phyloP scores from a whole-genome alignment of 2,113 vertebrate species.

The Podarcis cretensis region DNA sequence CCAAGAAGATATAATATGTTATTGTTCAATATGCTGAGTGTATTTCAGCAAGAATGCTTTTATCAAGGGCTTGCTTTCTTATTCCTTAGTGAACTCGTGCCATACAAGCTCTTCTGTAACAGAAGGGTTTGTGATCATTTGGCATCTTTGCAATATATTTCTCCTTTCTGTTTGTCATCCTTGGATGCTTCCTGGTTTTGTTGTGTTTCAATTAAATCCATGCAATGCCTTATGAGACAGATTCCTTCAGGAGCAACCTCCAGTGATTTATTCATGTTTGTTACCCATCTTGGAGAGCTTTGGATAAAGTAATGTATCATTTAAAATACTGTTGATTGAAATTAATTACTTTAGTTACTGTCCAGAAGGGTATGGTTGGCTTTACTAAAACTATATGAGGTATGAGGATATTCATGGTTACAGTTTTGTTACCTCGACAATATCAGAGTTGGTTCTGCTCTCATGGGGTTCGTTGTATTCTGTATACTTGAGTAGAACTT shows the following conservation, averaged over 20 bases:
- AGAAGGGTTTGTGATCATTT: too few species aligned
- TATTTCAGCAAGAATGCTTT: too few species aligned
- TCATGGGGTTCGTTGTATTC: constrained; percentile 99
- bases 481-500: constrained; percentile 99
- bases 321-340: not conserved
- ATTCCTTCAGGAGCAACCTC: not conserved
- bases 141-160: not conserved
- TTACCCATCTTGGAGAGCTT: not conserved
- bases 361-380: not conserved
- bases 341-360: not conserved
- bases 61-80: too few species aligned
- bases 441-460: constrained; percentile 99
- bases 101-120: too few species aligned
- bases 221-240: not conserved
- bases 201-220: not conserved
- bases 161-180: not conserved
- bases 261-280: not conserved
- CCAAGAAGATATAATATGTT: too few species aligned
- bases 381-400: constrained; percentile 11
- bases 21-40: too few species aligned
- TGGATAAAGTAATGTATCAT: not conserved
- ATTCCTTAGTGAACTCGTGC: too few species aligned
- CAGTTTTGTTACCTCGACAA: constrained; percentile 92
- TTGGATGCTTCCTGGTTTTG: not conserved
- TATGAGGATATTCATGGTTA: constrained; percentile 42